Evolutionary conservation across 2,888 invertebrate genomes (phyloP).

Genomic region (Orthosia incerta): DNA sequence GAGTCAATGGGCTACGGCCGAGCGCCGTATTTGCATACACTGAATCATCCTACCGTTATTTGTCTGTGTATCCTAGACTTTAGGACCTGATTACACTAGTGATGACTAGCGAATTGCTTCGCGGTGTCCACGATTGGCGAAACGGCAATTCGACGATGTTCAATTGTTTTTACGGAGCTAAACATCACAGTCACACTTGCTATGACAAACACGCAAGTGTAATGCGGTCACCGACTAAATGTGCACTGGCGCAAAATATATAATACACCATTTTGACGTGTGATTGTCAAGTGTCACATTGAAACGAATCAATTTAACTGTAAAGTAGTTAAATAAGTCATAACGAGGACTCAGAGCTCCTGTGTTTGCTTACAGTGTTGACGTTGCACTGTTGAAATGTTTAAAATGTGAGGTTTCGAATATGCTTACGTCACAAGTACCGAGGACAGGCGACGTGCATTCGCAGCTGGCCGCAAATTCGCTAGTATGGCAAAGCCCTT

Average conservation of each 20-base stretch:
- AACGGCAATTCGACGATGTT: slow-evolving; percentile 27
- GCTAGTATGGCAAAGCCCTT: slow-evolving; percentile 35
- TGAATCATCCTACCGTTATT: slow-evolving; percentile 75
- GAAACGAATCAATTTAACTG: background rate
- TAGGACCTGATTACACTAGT: slow-evolving; percentile 46
- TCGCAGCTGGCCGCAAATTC: background rate
- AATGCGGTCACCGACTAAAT: slow-evolving; percentile 13
- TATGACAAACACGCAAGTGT: slow-evolving; percentile 18
- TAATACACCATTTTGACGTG: background rate
- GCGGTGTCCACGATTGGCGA: slow-evolving; percentile 17
- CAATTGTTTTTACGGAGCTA: slow-evolving; percentile 17
- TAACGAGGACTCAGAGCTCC: background rate
- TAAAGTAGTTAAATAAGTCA: background rate
- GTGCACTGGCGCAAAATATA: background rate
- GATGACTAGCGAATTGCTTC: slow-evolving; percentile 23
- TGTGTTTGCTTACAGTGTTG: slow-evolving; percentile 22
- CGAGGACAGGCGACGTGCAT: background rate
- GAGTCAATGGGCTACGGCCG: slow-evolving; percentile 69
- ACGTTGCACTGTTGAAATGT: slow-evolving; percentile 27
- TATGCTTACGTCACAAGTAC: background rate
- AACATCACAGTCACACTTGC: background rate
- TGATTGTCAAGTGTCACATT: background rate
- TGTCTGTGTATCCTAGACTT: slow-evolving; percentile 61
- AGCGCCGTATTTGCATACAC: slow-evolving; percentile 75
- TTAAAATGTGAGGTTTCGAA: background rate